Conservation (phyloP, 2,888 invertebrate genomes). For the Cryptocheilus praepositus region DNA sequence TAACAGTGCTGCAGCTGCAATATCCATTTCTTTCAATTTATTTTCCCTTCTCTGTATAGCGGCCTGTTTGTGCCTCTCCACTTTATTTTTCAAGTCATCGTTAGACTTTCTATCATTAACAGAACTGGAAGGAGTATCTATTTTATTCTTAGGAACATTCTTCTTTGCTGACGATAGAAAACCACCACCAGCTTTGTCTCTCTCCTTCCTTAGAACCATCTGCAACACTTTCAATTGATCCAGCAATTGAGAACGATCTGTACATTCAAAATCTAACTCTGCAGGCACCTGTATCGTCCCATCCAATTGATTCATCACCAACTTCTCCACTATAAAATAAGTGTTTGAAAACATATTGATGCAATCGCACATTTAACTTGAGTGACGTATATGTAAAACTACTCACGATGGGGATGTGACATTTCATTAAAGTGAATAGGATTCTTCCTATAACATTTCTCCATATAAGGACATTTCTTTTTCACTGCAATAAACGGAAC, state of each 20-base stretch:
- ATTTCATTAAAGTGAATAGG: constrained; percentile 89
- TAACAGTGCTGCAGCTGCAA: constrained; percentile 34
- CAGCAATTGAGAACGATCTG: constrained; percentile 58
- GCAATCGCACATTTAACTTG: background rate
- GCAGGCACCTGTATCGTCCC: constrained; percentile 57
- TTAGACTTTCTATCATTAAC: constrained; percentile 11
- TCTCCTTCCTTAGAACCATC: constrained; percentile 73
- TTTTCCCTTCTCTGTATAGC: constrained; percentile 42
- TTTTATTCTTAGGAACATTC: constrained; percentile 8
- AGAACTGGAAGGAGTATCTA: background rate
- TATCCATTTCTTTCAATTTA: constrained; percentile 57
- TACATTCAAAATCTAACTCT: constrained; percentile 59
- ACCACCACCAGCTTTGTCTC: constrained; percentile 32
- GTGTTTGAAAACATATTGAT: background rate
- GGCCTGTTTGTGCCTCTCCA: constrained; percentile 55
- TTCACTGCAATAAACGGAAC: constrained; percentile 38
- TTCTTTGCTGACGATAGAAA: constrained; percentile 6
- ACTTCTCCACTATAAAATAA: constrained; percentile 80
- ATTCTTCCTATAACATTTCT: constrained; percentile 88
- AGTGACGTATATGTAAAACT: constrained; percentile 12
- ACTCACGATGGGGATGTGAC: constrained; percentile 87
- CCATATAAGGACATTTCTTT: constrained; percentile 84
- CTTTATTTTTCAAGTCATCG: constrained; percentile 50
- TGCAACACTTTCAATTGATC: constrained; percentile 71
- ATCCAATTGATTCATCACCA: constrained; percentile 81